Evolutionary conservation across 53 echinoderm and acorn worm genomes (phyloP).

Genomic region (Antedon mediterranea): DNA sequence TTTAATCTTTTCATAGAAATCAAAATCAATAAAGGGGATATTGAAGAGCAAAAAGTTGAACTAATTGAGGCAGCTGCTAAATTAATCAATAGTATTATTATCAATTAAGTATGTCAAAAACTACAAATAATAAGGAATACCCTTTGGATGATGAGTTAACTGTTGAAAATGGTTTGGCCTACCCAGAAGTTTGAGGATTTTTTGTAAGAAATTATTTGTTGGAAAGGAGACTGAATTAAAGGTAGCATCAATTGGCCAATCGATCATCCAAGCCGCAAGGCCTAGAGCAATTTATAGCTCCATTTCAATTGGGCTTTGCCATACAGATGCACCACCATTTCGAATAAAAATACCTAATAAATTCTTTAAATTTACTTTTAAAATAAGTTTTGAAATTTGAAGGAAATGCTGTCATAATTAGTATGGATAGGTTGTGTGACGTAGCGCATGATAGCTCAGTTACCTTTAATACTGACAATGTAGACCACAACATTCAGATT

Average conservation of each 20-base stretch:
- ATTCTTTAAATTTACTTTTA: constrained; percentile 18
- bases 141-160: no score
- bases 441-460: no score
- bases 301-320: constrained; percentile 34
- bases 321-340: constrained; percentile 51
- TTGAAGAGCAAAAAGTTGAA: no score
- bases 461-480: constrained; percentile 46
- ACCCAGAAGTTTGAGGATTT: no score
- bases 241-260: constrained; percentile 28
- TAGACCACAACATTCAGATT: constrained; percentile 45
- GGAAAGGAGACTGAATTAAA: constrained; percentile 11
- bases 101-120: no score
- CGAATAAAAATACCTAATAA: constrained; percentile 34
- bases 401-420: constrained; percentile 12
- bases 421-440: constrained; percentile 4
- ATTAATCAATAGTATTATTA: no score
- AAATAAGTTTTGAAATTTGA: constrained; percentile 24
- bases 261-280: constrained; percentile 14
- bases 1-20: no score
- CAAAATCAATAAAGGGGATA: no score
- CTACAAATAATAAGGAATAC: no score
- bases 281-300: constrained; percentile 19
- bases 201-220: constrained; percentile 8
- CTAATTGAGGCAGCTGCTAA: no score
- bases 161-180: no score